phyloP scores from a whole-genome alignment of 1,140 invertebrate species.

The Listronotus bonariensis region DNA sequence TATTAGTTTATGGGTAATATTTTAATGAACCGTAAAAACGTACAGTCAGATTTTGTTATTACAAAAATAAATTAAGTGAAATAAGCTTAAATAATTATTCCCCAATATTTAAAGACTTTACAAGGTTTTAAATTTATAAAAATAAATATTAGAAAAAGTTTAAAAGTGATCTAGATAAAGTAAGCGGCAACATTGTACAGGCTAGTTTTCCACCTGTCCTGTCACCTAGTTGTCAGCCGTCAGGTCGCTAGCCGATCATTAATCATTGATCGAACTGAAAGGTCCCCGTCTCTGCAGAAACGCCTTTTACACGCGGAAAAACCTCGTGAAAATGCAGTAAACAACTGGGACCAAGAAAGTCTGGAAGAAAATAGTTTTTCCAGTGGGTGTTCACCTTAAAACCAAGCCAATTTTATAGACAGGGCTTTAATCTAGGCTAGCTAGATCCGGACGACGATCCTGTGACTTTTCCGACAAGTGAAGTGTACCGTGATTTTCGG shows the following conservation, averaged over 20 bases:
- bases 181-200: slow-evolving; percentile 6
- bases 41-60: too few relatives aligned
- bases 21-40: too few relatives aligned
- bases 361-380: background rate
- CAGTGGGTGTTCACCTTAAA: background rate
- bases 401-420: background rate
- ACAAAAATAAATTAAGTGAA: too few relatives aligned
- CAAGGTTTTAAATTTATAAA: too few relatives aligned
- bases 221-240: slow-evolving; percentile 38
- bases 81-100: too few relatives aligned
- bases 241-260: slow-evolving; percentile 37
- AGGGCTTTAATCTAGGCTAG: slow-evolving; percentile 10
- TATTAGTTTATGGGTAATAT: too few relatives aligned
- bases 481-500: slow-evolving; percentile 2
- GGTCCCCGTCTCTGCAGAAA: slow-evolving; percentile 20
- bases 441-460: slow-evolving; percentile 15
- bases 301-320: slow-evolving; percentile 23
- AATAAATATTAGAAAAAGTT: background rate
- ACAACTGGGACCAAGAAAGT: slow-evolving; percentile 5
- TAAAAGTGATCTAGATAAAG: background rate
- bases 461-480: slow-evolving; percentile 17
- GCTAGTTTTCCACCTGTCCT: slow-evolving; percentile 43
- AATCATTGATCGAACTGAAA: slow-evolving; percentile 46
- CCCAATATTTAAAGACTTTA: too few relatives aligned
- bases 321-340: slow-evolving; percentile 33